Evolutionary conservation across 2,888 invertebrate genomes (phyloP).

Genomic region (Epinotia bilunana): DNA sequence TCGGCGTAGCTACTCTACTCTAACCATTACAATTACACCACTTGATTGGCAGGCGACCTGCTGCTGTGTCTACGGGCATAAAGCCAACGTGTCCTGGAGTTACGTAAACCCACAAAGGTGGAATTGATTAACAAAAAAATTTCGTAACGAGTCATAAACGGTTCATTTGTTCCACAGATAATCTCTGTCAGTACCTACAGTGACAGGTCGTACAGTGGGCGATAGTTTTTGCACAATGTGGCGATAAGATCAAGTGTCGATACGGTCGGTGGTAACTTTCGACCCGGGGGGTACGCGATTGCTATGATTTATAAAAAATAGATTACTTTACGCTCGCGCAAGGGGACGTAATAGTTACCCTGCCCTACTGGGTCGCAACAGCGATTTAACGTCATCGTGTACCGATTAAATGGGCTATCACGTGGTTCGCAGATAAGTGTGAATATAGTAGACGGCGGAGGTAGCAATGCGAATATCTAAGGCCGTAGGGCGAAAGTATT

Average conservation of each 20-base stretch:
- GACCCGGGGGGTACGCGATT: conserved; percentile 25
- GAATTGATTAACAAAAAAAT: conserved; percentile 33
- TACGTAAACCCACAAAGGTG: conserved; percentile 32
- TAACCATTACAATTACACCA: conserved; percentile 27
- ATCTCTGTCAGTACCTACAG: conserved; percentile 28
- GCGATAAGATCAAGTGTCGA: conserved; percentile 39
- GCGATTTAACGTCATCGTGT: background rate
- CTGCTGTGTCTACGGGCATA: conserved; percentile 19
- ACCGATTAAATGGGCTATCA: background rate
- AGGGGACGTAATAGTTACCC: background rate
- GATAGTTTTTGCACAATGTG: conserved; percentile 41
- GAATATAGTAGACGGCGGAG: background rate
- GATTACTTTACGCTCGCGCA: conserved; percentile 15
- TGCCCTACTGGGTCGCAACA: background rate
- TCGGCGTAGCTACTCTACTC: conserved; percentile 11
- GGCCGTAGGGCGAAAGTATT: background rate
- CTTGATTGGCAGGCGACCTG: conserved; percentile 29
- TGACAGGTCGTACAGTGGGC: conserved; percentile 36
- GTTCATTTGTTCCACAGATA: conserved; percentile 38
- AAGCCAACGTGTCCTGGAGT: conserved; percentile 17
- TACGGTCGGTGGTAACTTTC: conserved; percentile 31
- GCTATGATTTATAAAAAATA: conserved; percentile 31
- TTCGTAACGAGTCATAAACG: conserved; percentile 30
- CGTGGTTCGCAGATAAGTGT: background rate
- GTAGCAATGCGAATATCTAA: too few species aligned